These are phyloP conservation scores for Thalassaphorura encarpata DNA, from an alignment of 1,140 invertebrate genomes.

Conservation along the genomic window DNA sequence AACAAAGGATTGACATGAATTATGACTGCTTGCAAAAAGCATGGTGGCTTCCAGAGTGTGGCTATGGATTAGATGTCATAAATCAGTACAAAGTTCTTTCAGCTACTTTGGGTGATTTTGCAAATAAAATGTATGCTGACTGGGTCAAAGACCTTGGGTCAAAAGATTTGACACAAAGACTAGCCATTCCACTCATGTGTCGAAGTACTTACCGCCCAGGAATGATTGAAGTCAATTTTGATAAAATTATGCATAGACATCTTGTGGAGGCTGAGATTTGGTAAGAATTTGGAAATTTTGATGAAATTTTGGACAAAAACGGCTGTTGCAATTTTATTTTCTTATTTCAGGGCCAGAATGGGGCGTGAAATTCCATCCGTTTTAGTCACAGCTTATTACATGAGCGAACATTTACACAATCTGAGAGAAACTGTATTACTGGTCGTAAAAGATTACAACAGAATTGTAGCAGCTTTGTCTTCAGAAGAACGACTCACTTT, in stretches of 20 bases:
- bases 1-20: constrained; percentile 48
- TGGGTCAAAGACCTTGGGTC: constrained; percentile 49
- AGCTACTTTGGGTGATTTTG: constrained; percentile 52
- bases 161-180: constrained; percentile 46
- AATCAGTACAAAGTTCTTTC: constrained; percentile 54
- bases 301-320: too few species aligned
- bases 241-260: constrained; percentile 21
- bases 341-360: too few species aligned
- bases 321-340: too few species aligned
- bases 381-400: constrained; percentile 40
- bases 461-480: constrained; percentile 53
- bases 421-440: constrained; percentile 61
- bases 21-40: constrained; percentile 56
- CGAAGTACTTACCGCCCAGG: constrained; percentile 51
- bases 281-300: constrained; percentile 52
- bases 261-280: constrained; percentile 53
- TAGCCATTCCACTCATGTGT: constrained; percentile 60
- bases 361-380: constrained; percentile 55
- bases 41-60: constrained; percentile 57
- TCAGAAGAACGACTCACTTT: constrained; percentile 47
- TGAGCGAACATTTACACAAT: constrained; percentile 50
- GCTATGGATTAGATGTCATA: constrained; percentile 56
- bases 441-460: constrained; percentile 69
- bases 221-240: constrained; percentile 49
- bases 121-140: constrained; percentile 50